These are phyloP conservation scores for Candoia aspera DNA, from an alignment of 2,113 vertebrate species.

Conservation along the genomic window DNA sequence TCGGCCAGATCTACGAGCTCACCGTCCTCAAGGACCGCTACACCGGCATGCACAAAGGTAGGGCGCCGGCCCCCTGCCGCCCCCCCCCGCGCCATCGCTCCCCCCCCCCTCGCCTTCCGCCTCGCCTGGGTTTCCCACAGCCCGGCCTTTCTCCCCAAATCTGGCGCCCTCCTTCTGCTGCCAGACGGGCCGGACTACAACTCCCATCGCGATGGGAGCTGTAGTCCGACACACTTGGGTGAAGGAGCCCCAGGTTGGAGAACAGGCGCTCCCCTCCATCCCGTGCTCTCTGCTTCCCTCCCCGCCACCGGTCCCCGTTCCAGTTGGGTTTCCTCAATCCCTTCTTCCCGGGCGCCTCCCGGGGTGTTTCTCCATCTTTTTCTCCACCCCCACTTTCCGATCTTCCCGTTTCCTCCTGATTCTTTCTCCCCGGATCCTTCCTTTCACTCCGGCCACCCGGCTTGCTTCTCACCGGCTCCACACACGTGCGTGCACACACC, in stretches of 20 bases:
- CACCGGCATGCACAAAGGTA: conserved; percentile 99
- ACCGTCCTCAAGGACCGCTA: conserved; percentile 97
- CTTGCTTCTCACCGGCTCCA: neutral
- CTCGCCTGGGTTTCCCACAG: neutral
- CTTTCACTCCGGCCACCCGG: neutral
- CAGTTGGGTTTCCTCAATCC: neutral
- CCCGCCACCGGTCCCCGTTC: neutral
- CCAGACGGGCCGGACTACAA: neutral
- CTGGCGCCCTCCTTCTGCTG: too few relatives aligned
- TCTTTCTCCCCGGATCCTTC: neutral
- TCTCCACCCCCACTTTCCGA: neutral
- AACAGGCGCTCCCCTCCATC: neutral
- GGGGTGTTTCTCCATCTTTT: neutral
- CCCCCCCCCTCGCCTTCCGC: neutral
- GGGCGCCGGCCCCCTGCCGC: conserved; percentile 41
- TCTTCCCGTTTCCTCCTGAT: neutral
- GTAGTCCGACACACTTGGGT: neutral
- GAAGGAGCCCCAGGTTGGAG: neutral
- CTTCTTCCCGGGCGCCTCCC: neutral
- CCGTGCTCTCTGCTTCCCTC: neutral
- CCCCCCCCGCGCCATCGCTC: too few relatives aligned
- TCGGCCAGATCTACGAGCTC: conserved; percentile 98
- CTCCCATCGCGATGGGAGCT: neutral
- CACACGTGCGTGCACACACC: neutral
- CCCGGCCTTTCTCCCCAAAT: neutral